A percentile compares a stretch with the other conserved stretches of the same genome.
Evolutionary conservation across 1,140 invertebrate species (phyloP).

Genomic region (Lepidostoma basale): DNA sequence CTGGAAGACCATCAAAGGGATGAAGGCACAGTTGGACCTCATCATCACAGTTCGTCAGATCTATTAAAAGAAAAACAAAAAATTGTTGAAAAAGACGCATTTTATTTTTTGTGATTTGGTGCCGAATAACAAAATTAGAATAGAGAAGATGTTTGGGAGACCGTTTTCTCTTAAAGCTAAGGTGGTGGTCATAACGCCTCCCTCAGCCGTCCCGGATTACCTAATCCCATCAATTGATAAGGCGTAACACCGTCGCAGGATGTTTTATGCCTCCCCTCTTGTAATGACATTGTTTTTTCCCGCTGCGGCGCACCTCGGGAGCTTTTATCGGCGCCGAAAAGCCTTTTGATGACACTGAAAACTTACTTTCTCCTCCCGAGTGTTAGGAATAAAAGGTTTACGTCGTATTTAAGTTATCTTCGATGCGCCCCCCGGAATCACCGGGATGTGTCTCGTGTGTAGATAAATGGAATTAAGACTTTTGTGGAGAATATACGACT

Average conservation of each 20-base stretch:
- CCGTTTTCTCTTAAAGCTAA: no score
- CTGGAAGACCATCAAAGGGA: no score
- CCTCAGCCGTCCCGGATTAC: slow-evolving; percentile 34
- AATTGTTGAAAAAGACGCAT: no score
- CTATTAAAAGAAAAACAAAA: no score
- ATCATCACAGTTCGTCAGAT: no score
- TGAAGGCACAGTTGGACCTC: no score
- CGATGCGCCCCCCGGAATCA: background rate
- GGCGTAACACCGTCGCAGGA: slow-evolving; percentile 41
- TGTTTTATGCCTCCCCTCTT: slow-evolving; percentile 40
- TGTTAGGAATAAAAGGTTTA: slow-evolving; percentile 39
- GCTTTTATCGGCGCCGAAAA: slow-evolving; percentile 37
- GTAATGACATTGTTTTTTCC: slow-evolving; percentile 45
- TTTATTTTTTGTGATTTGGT: no score
- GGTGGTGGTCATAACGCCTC: slow-evolving; percentile 18
- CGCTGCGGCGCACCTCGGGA: background rate
- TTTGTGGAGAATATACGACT: slow-evolving; percentile 21
- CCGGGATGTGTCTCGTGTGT: slow-evolving; percentile 18
- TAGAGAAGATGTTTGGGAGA: background rate
- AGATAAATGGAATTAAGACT: slow-evolving; percentile 23
- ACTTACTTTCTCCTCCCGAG: slow-evolving; percentile 28
- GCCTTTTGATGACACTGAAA: slow-evolving; percentile 40
- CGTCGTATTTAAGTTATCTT: slow-evolving; percentile 36
- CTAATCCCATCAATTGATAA: slow-evolving; percentile 47
- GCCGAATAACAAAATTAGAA: no score